Evolutionary conservation across 2,113 vertebrate genomes (phyloP), one percentile per base, ranked within the genome.

Genomic region (Pampusana beccarii): DNA sequence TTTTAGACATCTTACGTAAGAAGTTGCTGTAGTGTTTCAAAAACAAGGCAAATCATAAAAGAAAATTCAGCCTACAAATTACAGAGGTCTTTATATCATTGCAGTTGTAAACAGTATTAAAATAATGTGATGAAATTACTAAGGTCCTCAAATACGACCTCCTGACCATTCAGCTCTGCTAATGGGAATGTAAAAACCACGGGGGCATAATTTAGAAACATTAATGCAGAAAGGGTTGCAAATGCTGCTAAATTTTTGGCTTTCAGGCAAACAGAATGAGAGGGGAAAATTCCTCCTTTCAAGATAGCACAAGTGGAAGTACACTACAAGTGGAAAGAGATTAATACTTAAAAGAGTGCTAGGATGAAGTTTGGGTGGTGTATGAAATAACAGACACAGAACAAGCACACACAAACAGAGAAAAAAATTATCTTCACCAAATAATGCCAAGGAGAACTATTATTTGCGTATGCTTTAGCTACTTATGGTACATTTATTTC

Each of bases 381-480:
- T 75, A 67, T 38, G 40, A 84, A 88, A 28, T 26, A 67, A 79
- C 7, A 88, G 38, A 44, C 70, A 82, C 36, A 88, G 61, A 90
- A 85, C 10, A 85, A 82, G 60, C 44, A 88, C 24, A 80, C n/a
- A 78, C 57, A 80, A 67, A 70, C 6, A 58, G 7, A 61, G 4
- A 44, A 46, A 38, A 42, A 66, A 92, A 92, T 77, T 60, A 90
- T 50, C 54, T 94, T 90, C 31, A 92, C 9, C 58, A 60, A 85
- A 90, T 61, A 92, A 31, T 29, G 44, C 50, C 56, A 86, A 74
- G 56, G 85, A 92, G 93, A 95, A 86, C 33, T 85, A 86, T 48
- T 87, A 78, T 65, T 91, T 73, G 28, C 64, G 13, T 54, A 11
- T 53, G 11, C 5, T 89, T 65, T 64, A 64, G 82, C 54, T 61